phyloP scores from a whole-genome alignment of 1,140 invertebrate genomes.

The Aphaenogaster floridana region DNA sequence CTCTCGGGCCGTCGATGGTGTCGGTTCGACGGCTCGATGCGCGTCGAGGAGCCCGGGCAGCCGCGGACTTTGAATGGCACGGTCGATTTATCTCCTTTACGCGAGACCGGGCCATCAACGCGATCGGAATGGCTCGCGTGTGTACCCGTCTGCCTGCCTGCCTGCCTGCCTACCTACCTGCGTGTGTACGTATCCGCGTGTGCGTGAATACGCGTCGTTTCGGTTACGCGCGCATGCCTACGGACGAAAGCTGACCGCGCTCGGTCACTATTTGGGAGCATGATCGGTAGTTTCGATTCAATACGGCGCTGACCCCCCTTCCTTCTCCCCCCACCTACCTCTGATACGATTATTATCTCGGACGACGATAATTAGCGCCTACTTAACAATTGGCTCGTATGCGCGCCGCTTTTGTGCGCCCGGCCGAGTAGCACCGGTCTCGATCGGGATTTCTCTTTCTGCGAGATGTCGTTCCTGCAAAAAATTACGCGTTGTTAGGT shows the following conservation, averaged over 20 bases:
- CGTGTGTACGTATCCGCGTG: not conserved
- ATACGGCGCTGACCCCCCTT: not conserved
- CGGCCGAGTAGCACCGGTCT: not conserved
- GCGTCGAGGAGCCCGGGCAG: constrained; percentile 35
- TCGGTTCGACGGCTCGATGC: constrained; percentile 47
- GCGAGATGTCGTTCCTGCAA: not conserved
- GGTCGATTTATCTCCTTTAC: constrained; percentile 67
- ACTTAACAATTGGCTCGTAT: constrained; percentile 39
- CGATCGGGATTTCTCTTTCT: constrained; percentile 18
- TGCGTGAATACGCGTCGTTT: constrained; percentile 47
- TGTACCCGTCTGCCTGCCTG: not conserved
- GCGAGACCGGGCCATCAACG: constrained; percentile 57
- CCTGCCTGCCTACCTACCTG: not conserved
- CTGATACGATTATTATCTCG: constrained; percentile 58
- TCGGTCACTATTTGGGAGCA: constrained; percentile 61
- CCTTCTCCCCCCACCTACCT: not conserved
- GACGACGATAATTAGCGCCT: constrained; percentile 59
- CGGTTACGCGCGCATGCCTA: constrained; percentile 23
- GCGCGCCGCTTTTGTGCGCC: constrained; percentile 16
- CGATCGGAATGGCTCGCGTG: constrained; percentile 36
- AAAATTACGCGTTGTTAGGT: constrained; percentile 1
- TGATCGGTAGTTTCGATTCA: constrained; percentile 65
- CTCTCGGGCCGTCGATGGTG: constrained; percentile 10
- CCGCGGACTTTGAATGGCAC: constrained; percentile 62
- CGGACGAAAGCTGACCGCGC: constrained; percentile 47